These are phyloP conservation scores for Cetonia aurata DNA, from an alignment of 2,888 invertebrate genomes.

Conservation along the genomic window DNA sequence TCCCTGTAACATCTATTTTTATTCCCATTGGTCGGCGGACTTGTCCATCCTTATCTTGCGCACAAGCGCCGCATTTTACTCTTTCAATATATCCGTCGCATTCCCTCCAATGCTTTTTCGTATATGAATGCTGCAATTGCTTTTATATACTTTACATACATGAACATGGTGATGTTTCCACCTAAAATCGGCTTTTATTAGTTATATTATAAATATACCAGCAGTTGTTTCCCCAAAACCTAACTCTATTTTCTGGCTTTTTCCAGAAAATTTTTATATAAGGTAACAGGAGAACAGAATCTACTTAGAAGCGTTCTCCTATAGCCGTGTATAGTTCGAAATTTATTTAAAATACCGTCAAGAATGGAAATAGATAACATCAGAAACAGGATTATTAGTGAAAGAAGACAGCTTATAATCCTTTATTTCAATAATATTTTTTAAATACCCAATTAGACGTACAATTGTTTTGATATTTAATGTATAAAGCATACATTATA, in stretches of 20 bases:
- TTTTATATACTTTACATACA: background rate
- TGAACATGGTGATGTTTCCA: constrained; percentile 18
- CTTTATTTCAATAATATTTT: background rate
- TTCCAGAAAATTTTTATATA: constrained; percentile 72
- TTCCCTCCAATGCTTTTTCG: too few species aligned
- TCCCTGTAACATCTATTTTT: too few species aligned
- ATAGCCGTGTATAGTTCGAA: constrained; percentile 10
- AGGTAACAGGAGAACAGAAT: constrained; percentile 68
- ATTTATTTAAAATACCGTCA: constrained; percentile 11
- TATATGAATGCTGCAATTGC: too few species aligned
- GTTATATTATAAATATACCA: constrained; percentile 63
- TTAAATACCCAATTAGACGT: background rate
- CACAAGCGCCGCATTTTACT: background rate
- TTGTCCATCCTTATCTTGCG: background rate
- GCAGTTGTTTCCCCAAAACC: constrained; percentile 66
- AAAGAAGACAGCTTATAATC: too few species aligned
- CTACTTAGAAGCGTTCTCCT: constrained; percentile 29
- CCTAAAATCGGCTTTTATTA: constrained; percentile 56
- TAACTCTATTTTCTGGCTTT: constrained; percentile 70
- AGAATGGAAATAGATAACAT: constrained; percentile 1
- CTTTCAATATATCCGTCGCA: too few species aligned
- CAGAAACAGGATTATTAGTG: too few species aligned
- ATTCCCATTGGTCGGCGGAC: too few species aligned
- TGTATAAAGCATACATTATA: background rate
- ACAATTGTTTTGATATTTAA: background rate